Percentiles rank a stretch among this genome's conserved stretches.
These are phyloP conservation scores for Drosophila tanythrix DNA, from an alignment of 2,888 invertebrate genomes.

Conservation along the genomic window DNA sequence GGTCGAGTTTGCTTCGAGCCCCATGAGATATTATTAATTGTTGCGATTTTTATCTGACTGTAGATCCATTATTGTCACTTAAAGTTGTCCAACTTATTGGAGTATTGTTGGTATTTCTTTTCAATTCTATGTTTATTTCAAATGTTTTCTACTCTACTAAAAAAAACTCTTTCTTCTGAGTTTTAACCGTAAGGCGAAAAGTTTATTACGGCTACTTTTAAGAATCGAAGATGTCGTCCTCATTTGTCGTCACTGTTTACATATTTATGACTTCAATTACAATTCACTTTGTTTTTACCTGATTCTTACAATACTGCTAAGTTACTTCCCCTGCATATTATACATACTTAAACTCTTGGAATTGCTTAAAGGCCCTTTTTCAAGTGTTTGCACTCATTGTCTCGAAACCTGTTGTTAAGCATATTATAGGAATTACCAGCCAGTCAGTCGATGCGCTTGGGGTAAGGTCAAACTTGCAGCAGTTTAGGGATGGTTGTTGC, in stretches of 20 bases:
- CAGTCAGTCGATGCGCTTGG: not conserved
- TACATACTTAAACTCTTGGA: not conserved
- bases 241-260: not conserved
- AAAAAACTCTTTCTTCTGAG: not conserved
- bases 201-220: not conserved
- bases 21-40: not conserved
- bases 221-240: not conserved
- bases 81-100: no score
- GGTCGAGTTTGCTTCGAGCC: not conserved
- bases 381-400: not conserved
- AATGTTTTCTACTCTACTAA: not conserved
- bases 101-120: not conserved
- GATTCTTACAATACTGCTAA: not conserved
- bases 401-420: constrained; percentile 19
- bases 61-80: not conserved
- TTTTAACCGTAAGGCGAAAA: not conserved
- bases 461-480: constrained; percentile 21
- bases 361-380: not conserved
- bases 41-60: not conserved
- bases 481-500: constrained; percentile 13
- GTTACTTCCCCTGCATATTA: not conserved
- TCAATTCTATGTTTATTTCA: not conserved
- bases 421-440: constrained; percentile 12
- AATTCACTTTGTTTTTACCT: not conserved
- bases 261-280: not conserved